A percentile compares a stretch with the other conserved stretches of the same genome.
phyloP scores from a whole-genome alignment of 2,113 vertebrate genomes.

The Nyctibius bracteatus region DNA sequence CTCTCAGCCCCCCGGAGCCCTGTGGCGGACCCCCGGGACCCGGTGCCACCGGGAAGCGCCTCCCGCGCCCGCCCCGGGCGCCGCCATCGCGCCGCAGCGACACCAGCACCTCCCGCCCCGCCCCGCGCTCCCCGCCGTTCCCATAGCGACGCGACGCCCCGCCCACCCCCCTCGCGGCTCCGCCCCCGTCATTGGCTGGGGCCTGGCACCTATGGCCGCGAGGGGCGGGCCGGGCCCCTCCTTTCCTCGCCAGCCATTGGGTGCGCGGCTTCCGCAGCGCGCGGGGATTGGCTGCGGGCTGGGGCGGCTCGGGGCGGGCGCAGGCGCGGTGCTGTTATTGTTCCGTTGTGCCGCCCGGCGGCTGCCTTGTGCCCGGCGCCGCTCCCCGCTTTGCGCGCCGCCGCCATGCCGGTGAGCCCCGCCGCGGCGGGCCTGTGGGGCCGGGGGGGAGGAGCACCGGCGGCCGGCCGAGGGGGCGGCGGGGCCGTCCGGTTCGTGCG shows the following conservation, averaged over 20 bases:
- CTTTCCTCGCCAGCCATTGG: neutral
- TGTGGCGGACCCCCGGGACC: too few species aligned
- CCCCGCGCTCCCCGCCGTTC: neutral
- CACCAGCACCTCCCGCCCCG: neutral
- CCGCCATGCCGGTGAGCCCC: slow-evolving; percentile 16
- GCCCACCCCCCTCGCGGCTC: accelerated
- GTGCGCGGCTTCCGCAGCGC: neutral
- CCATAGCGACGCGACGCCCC: neutral
- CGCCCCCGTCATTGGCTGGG: neutral
- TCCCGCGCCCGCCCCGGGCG: neutral
- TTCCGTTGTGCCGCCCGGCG: neutral
- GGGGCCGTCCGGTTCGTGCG: neutral
- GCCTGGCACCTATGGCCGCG: neutral
- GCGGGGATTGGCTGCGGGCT: neutral
- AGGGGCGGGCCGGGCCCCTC: neutral
- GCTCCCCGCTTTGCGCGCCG: neutral
- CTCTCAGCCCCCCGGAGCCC: neutral
- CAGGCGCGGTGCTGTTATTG: slow-evolving; percentile 16
- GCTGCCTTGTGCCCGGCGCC: neutral
- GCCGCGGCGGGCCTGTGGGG: neutral
- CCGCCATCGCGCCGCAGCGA: neutral
- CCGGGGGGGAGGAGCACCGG: too few species aligned
- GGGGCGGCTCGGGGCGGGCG: neutral
- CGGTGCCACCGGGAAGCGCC: too few species aligned
- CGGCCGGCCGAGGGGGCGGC: too few species aligned